Evolutionary conservation across 2,888 invertebrate genomes (phyloP).

Genomic region (Prenolepis imparis): DNA sequence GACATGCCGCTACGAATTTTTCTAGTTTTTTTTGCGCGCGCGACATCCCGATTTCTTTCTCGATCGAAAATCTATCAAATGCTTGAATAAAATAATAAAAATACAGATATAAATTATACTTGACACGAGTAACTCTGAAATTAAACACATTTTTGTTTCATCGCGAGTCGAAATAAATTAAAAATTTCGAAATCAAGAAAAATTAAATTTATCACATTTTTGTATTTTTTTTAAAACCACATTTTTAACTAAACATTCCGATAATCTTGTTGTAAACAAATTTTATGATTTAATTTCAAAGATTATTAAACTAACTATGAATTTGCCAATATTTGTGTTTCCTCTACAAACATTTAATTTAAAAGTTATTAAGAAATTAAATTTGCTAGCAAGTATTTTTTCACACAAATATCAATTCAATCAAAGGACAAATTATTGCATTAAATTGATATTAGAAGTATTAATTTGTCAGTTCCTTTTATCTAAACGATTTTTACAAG

Average conservation of each 20-base stretch:
- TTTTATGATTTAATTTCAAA: conserved; percentile 7
- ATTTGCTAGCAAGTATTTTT: not conserved
- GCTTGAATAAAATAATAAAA: not conserved
- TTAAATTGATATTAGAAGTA: not conserved
- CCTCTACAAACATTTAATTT: conserved; percentile 4
- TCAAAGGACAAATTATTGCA: not conserved
- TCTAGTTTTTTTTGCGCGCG: conserved; percentile 5
- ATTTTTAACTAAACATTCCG: not conserved
- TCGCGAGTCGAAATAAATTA: not conserved
- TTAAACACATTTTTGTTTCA: not conserved
- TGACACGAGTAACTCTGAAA: not conserved
- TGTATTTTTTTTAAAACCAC: not conserved
- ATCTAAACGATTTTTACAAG: not conserved
- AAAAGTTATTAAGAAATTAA: not conserved
- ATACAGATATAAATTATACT: not conserved
- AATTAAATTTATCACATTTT: no score
- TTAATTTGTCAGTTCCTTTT: not conserved
- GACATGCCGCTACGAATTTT: conserved; percentile 35
- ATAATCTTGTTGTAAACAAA: not conserved
- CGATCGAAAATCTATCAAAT: conserved; percentile 25
- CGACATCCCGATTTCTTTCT: conserved; percentile 20
- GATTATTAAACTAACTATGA: not conserved
- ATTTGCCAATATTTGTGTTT: not conserved
- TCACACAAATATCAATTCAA: not conserved
- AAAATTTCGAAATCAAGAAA: not conserved